Conservation (phyloP, 2,888 invertebrate species). For the Drosophila paramelanica region DNA sequence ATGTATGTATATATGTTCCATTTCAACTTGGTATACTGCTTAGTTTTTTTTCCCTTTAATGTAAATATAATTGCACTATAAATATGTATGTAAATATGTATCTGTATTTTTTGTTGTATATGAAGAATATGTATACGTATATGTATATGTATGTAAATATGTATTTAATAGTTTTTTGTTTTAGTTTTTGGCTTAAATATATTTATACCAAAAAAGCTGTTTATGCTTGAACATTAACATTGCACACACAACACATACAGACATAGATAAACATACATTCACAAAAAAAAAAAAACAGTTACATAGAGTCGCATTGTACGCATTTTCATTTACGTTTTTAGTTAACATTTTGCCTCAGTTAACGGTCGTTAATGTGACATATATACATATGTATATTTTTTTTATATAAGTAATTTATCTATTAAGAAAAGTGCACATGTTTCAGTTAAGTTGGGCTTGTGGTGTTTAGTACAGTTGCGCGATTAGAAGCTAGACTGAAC, state of each 20-base stretch:
- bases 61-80: slow-evolving; percentile 42
- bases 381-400: slow-evolving; percentile 8
- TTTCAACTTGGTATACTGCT: slow-evolving; percentile 23
- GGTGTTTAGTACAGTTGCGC: slow-evolving; percentile 42
- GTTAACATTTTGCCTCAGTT: slow-evolving; percentile 3
- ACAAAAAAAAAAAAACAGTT: neutral
- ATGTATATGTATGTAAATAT: neutral
- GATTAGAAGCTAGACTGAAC: slow-evolving; percentile 40
- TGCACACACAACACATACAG: slow-evolving; percentile 6
- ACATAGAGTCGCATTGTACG: neutral
- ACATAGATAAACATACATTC: slow-evolving; percentile 2
- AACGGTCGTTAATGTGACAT: slow-evolving; percentile 1
- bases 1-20: slow-evolving; percentile 10
- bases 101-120: slow-evolving; percentile 10
- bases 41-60: slow-evolving; percentile 7
- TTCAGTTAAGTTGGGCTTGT: slow-evolving; percentile 30
- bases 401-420: slow-evolving; percentile 12
- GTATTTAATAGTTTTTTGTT: slow-evolving; percentile 24
- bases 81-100: slow-evolving; percentile 23
- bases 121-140: slow-evolving; percentile 23
- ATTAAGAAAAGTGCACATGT: slow-evolving; percentile 40
- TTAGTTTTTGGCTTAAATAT: slow-evolving; percentile 21
- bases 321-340: neutral
- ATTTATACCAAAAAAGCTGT: slow-evolving; percentile 4
- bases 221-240: slow-evolving; percentile 4